Evolutionary conservation across 2,797 vertebrate genomes (phyloP).

Genomic region (Rhabdomys pumilio): DNA sequence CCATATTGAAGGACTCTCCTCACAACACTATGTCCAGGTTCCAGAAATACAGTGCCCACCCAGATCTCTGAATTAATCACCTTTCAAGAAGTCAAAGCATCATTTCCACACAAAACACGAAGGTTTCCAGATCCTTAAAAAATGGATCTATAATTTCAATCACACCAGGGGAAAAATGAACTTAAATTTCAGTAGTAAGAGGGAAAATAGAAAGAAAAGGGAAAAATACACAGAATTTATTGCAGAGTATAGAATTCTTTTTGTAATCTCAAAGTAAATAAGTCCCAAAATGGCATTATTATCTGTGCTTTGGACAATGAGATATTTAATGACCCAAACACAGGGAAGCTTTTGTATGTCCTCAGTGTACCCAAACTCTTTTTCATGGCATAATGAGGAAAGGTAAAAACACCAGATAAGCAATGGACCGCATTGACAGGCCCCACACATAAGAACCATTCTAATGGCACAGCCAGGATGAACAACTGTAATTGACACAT

Average conservation of each 20-base stretch:
- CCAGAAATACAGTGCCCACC: background rate
- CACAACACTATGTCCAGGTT: background rate
- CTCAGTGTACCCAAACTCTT: background rate
- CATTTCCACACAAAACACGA: background rate
- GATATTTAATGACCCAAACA: background rate
- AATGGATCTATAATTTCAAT: background rate
- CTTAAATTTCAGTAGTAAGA: conserved; percentile 34
- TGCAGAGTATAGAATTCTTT: background rate
- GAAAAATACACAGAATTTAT: background rate
- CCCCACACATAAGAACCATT: background rate
- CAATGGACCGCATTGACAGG: background rate
- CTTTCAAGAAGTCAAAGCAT: conserved; percentile 34
- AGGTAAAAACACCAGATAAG: background rate
- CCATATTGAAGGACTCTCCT: background rate
- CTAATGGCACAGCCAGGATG: background rate
- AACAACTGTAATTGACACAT: background rate
- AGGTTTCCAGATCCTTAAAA: conserved; percentile 21
- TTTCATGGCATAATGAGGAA: background rate
- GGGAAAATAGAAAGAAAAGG: background rate
- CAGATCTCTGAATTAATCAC: background rate
- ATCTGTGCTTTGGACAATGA: background rate
- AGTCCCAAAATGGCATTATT: background rate
- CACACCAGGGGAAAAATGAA: conserved; percentile 11
- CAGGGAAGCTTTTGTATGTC: background rate
- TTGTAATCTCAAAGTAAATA: conserved; percentile 11